Conservation (phyloP, 2,113 vertebrate species). For the Casuarius casuarius region DNA sequence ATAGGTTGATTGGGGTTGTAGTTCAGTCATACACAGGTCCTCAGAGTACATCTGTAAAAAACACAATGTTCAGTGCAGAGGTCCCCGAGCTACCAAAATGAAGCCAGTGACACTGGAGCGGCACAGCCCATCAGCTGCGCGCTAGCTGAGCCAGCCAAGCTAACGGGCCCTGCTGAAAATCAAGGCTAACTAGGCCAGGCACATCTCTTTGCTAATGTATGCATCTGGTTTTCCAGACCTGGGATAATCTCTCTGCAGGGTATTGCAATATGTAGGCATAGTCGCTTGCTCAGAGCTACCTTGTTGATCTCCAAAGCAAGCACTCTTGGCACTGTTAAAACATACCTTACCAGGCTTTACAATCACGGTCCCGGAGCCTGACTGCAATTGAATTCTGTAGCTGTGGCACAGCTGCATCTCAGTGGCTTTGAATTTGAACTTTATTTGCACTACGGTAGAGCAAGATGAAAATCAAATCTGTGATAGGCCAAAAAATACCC, state of each 20-base stretch:
- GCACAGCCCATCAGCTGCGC: neutral
- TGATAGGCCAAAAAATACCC: neutral
- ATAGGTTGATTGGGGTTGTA: neutral
- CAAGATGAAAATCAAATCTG: neutral
- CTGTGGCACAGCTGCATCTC: neutral
- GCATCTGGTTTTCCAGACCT: neutral
- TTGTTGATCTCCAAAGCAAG: neutral
- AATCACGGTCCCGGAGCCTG: neutral
- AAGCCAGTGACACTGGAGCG: accelerated
- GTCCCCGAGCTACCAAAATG: neutral
- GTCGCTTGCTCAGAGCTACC: neutral
- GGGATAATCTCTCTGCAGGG: neutral
- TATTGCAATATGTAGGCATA: neutral
- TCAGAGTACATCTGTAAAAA: neutral
- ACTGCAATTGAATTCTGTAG: neutral
- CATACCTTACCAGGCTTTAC: neutral
- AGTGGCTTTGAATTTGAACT: neutral
- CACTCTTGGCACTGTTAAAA: neutral
- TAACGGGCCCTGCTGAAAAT: neutral
- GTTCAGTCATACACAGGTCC: neutral
- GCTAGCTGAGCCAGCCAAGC: neutral
- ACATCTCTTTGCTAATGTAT: neutral
- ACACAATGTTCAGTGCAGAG: neutral
- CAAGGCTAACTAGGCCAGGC: neutral
- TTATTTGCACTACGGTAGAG: neutral